phyloP scores from a whole-genome alignment of 2,797 vertebrate genomes.

The Sebastes melanostomus region DNA sequence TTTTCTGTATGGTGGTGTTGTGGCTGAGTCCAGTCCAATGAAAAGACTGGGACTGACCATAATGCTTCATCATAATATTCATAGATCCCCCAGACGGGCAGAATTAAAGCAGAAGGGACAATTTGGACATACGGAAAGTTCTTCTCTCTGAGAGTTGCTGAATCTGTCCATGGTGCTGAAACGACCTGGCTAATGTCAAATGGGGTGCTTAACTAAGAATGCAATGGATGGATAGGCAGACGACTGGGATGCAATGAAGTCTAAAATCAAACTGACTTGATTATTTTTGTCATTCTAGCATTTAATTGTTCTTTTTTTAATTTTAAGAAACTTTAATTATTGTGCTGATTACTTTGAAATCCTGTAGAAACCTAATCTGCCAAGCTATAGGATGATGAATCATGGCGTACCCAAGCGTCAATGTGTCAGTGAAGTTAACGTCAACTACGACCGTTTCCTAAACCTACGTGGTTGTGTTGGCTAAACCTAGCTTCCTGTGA shows the following conservation, averaged over 20 bases:
- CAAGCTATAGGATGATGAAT: neutral
- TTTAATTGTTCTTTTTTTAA: neutral
- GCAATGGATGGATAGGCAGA: neutral
- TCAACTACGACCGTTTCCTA: too few species aligned
- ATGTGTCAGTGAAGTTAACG: too few species aligned
- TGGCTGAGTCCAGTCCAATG: neutral
- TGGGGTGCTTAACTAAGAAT: neutral
- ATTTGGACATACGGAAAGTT: neutral
- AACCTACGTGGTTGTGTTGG: too few species aligned
- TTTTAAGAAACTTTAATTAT: neutral
- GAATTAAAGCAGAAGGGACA: neutral
- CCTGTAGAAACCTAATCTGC: neutral
- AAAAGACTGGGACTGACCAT: neutral
- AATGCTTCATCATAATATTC: neutral
- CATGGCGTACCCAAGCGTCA: neutral
- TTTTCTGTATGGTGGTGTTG: too few species aligned
- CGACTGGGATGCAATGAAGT: neutral
- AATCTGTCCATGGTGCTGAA: slow-evolving; percentile 74
- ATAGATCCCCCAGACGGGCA: neutral
- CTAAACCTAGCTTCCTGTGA: too few species aligned
- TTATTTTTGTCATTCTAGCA: neutral
- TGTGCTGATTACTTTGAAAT: neutral
- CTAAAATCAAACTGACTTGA: neutral
- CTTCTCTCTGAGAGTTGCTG: slow-evolving; percentile 1
- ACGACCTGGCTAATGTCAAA: neutral